Conservation (phyloP, 2,888 invertebrate genomes). For the Drosophila meridiana region DNA sequence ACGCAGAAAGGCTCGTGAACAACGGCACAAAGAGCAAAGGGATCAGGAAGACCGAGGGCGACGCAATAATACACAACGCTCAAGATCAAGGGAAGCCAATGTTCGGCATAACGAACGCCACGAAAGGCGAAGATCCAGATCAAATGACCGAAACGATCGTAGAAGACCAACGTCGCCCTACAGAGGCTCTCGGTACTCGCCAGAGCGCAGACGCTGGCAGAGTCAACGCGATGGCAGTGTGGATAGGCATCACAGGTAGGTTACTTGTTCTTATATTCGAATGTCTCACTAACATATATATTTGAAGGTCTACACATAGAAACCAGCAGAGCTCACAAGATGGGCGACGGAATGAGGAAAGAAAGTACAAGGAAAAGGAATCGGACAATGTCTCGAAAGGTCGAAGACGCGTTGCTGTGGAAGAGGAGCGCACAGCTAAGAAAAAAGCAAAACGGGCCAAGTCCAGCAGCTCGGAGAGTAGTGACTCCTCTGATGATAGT, state of each 20-base stretch:
- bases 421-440: conserved; percentile 44
- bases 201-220: conserved; percentile 27
- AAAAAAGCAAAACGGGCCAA: conserved; percentile 58
- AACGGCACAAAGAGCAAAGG: conserved; percentile 69
- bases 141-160: conserved; percentile 21
- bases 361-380: conserved; percentile 1
- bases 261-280: neutral
- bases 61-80: conserved; percentile 15
- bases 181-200: conserved; percentile 26
- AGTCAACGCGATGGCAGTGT: conserved; percentile 18
- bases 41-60: conserved; percentile 31
- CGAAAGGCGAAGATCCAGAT: conserved; percentile 16
- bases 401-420: conserved; percentile 20
- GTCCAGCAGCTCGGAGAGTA: conserved; percentile 55
- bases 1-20: conserved; percentile 66
- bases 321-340: conserved; percentile 4
- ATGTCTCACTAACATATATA: neutral
- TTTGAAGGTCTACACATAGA: conserved; percentile 3
- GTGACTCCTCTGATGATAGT: conserved; percentile 42
- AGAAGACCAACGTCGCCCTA: conserved; percentile 27
- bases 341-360: conserved; percentile 1
- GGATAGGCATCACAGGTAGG: conserved; percentile 50
- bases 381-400: conserved; percentile 15
- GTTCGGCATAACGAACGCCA: conserved; percentile 17
- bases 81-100: conserved; percentile 39